Evolutionary conservation across 2,888 invertebrate species (phyloP), one percentile per base, ranked within the genome.

Genomic region (Agrochola litura): DNA sequence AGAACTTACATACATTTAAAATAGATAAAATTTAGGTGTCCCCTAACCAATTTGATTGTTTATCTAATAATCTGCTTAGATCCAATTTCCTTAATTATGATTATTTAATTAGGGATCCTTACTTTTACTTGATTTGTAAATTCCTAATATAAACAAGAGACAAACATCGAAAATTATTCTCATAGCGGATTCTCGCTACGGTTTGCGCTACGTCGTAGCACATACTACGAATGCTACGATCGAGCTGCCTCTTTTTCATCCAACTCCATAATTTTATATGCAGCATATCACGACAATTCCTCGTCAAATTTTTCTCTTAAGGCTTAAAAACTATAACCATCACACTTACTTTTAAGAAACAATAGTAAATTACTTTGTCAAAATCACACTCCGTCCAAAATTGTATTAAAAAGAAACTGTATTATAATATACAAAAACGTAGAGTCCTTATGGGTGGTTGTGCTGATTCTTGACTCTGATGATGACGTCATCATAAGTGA

Each of bases 401-500:
- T n/a, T 2, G 12, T n/a, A 22, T 2, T 1, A 2, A 43, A n/a
- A 75, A 54, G 12, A 46, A 54, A 43, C 14, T 9, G 6, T 10
- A 37, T 49, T 43, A 37, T 25, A 22, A 65, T 16, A 14, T 2
- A 12, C 16, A 25, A 52, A 30, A 61, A 25, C 9, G 19, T 5
- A 19, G 9, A 37, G 8, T n/a, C 9, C 6, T 54, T 46, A 71
- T 9, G 74, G 74, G 12, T 92, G 91, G 65, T 88, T 90, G 76
- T 93, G 92, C 49, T 81, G 63, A 73, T 89, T 83, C 41, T 86
- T 90, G 22, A 82, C 79, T 30, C 76, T 83, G 25, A 92, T 76
- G 25, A 92, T 88, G 49, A 86, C 77, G n/a, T 92, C 83, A 22
- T 89, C 84, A 25, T 77, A 82, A 0, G 93, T 93, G 5, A 90